Evolutionary conservation across 2,113 vertebrate species (phyloP).

Genomic region (Triplophysa dalaica): DNA sequence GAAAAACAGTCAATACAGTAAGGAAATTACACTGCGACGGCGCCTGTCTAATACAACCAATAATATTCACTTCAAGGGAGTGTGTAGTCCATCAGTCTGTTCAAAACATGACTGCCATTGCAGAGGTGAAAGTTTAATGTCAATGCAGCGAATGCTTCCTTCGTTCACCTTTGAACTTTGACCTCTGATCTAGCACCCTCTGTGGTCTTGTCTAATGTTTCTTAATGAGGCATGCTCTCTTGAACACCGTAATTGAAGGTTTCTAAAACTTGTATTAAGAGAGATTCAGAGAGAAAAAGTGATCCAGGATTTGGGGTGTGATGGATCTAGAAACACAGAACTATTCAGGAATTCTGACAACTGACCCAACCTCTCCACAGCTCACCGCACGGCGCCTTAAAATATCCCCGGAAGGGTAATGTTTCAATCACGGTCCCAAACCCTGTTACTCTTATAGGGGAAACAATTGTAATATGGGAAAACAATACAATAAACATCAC

Average conservation of each 20-base stretch:
- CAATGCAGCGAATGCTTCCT: constrained; percentile 9
- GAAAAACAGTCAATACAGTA: too few species aligned
- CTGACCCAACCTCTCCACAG: constrained; percentile 35
- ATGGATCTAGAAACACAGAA: constrained; percentile 32
- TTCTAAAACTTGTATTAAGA: background rate
- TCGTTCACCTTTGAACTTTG: constrained; percentile 33
- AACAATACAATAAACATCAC: constrained; percentile 9
- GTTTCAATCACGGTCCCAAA: background rate
- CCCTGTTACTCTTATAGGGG: background rate
- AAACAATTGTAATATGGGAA: background rate
- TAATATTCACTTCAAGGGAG: background rate
- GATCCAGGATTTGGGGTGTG: background rate
- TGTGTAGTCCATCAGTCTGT: constrained; percentile 11
- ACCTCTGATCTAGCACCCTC: background rate
- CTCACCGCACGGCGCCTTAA: constrained; percentile 16
- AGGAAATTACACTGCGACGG: background rate
- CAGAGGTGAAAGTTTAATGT: constrained; percentile 31
- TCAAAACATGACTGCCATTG: background rate
- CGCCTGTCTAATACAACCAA: background rate
- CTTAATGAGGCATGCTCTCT: background rate
- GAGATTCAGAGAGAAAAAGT: constrained; percentile 5
- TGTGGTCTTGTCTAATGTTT: background rate
- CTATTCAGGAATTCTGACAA: constrained; percentile 48
- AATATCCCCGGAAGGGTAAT: constrained; percentile 10
- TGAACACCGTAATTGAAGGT: background rate